Base-by-base conservation (phyloP, 2,888 invertebrate genomes). In the Papilio gigon region DNA sequence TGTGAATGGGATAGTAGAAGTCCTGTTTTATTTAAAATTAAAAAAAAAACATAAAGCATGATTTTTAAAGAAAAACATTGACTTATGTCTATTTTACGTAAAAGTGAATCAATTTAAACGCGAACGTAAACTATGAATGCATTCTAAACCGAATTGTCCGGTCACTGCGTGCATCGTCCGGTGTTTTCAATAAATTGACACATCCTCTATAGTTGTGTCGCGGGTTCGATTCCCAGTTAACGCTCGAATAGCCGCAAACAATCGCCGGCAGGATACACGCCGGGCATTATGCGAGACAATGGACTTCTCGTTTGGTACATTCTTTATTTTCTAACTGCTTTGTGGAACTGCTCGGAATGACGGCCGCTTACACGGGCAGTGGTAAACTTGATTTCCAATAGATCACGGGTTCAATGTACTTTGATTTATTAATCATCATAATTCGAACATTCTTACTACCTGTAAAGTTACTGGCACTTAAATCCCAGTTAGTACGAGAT, bases 141-240 rank as follows among this genome's bases (percentile, higher is more conserved):
- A 59, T 47, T n/a, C 60, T 60, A n/a, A 8, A 42, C 42, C 40
- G 12, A 67, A 67, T 61, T 53, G 40, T 27, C 25, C 53, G 20
- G 40, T 67, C 53, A 58, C 62, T 53, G 27, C 42, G 44, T 42
- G 40, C 20, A 14, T 42, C 62, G 56, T 63, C 42, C 65, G 60
- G 63, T 53, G 69, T 56, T 59, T 60, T 71, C 70, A 69, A 72
- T 71, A 71, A 67, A 72, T 71, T 73, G 73, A 73, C 68, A 72
- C 74, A 72, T 74, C 72, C 73, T 72, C 66, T 35, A 20, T 20
- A 6, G 22, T 22, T 11, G 4, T 68, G 70, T 71, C 65, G 71
- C 67, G 71, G 70, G 73, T 76, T 76, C 73, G 74, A 77, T 72
- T 77, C 74, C 76, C 76, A 71, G 76, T 78, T 75, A 65, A 74